Evolutionary conservation across 2,888 invertebrate species (phyloP).

Genomic region (Lasioglossum marginatum): DNA sequence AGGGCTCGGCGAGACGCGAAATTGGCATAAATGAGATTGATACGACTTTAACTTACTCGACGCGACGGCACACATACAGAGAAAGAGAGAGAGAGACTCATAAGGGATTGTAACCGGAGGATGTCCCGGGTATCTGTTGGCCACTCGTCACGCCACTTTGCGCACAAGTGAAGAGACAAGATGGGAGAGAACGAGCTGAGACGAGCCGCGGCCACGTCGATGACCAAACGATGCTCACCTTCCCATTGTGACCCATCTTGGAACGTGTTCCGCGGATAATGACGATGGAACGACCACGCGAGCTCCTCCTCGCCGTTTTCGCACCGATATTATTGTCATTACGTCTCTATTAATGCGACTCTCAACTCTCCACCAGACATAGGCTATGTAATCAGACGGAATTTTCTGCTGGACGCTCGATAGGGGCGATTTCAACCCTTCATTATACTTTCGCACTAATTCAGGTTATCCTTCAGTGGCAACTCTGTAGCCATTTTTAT

Average conservation of each 20-base stretch:
- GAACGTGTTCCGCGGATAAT: slow-evolving; percentile 69
- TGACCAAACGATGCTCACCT: slow-evolving; percentile 64
- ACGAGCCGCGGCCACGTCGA: slow-evolving; percentile 60
- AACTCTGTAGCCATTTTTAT: background rate
- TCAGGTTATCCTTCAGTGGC: background rate
- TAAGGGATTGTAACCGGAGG: slow-evolving; percentile 41
- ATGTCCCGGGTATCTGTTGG: slow-evolving; percentile 53
- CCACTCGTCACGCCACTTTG: slow-evolving; percentile 80
- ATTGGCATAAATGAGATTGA: slow-evolving; percentile 85
- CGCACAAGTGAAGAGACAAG: slow-evolving; percentile 42
- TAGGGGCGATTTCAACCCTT: no score
- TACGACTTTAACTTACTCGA: slow-evolving; percentile 83
- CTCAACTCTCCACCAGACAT: background rate
- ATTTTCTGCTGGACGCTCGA: no score
- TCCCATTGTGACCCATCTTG: slow-evolving; percentile 60
- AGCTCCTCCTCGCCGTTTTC: slow-evolving; percentile 13
- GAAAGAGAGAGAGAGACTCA: background rate
- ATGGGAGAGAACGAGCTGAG: slow-evolving; percentile 43
- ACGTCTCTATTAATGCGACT: slow-evolving; percentile 4
- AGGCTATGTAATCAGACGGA: background rate
- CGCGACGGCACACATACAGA: slow-evolving; percentile 17
- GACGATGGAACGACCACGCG: slow-evolving; percentile 53
- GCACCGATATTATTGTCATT: slow-evolving; percentile 14
- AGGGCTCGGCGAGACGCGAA: slow-evolving; percentile 71
- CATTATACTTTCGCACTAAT: background rate